Evolutionary conservation across 2,888 invertebrate species (phyloP).

Genomic region (Drosophila prostipennis): DNA sequence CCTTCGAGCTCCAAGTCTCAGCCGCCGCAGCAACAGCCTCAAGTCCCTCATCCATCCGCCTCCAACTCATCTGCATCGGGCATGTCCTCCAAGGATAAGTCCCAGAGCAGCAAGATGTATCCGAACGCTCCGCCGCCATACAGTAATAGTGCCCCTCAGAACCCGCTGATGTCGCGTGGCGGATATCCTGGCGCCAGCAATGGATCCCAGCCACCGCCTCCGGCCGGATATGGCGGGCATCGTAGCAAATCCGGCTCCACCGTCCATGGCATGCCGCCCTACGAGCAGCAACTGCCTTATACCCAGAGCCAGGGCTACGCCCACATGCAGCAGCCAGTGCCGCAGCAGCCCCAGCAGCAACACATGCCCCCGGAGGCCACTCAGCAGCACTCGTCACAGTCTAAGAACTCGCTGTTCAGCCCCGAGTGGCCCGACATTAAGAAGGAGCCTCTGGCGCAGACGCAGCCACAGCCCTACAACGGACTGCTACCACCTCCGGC

Average conservation of each 20-base stretch:
- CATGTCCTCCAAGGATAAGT: conserved; percentile 59
- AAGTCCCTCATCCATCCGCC: conserved; percentile 50
- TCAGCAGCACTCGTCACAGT: conserved; percentile 17
- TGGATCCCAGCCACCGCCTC: conserved; percentile 47
- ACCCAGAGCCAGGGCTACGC: conserved; percentile 65
- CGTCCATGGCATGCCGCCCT: conserved; percentile 68
- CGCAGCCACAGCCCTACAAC: conserved; percentile 48
- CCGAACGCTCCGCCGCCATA: conserved; percentile 60
- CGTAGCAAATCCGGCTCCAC: conserved; percentile 76
- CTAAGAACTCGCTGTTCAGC: conserved; percentile 82
- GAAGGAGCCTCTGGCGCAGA: conserved; percentile 49
- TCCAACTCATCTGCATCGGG: conserved; percentile 54
- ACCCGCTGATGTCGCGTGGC: conserved; percentile 59
- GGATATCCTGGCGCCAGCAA: conserved; percentile 59
- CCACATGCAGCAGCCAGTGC: conserved; percentile 61
- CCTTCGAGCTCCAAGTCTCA: conserved; percentile 67
- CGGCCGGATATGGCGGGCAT: conserved; percentile 55
- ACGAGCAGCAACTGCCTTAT: conserved; percentile 69
- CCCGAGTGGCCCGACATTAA: conserved; percentile 83
- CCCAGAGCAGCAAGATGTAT: conserved; percentile 71
- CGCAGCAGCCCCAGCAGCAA: conserved; percentile 51
- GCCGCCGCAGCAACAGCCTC: conserved; percentile 39
- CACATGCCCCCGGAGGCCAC: conserved; percentile 52
- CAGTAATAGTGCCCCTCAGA: conserved; percentile 47
- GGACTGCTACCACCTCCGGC: conserved; percentile 66